Percentiles rank a stretch among this genome's conserved stretches.
Evolutionary conservation across 2,113 vertebrate genomes (phyloP).

Genomic region (Chloebia gouldiae): DNA sequence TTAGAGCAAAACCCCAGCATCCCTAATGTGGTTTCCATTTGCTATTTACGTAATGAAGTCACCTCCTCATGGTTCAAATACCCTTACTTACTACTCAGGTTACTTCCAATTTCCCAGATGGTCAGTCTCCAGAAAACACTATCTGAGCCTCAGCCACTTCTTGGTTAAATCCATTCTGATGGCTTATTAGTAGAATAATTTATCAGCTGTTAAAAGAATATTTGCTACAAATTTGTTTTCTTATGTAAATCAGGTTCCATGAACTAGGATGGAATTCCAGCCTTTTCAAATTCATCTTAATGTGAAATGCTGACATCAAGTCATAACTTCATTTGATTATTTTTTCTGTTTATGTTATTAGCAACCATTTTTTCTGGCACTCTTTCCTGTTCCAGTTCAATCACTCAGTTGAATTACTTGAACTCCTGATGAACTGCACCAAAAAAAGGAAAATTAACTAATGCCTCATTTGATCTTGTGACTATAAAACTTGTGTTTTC

Average conservation of each 20-base stretch:
- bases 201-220: neutral
- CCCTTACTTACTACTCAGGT: neutral
- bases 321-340: constrained; percentile 49
- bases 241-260: neutral
- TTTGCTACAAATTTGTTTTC: neutral
- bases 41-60: neutral
- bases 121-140: neutral
- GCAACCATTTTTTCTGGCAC: constrained; percentile 55
- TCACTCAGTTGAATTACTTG: constrained; percentile 63
- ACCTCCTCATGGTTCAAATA: neutral
- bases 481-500: constrained; percentile 66
- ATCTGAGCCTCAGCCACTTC: neutral
- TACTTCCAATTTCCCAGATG: neutral
- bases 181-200: constrained; percentile 39
- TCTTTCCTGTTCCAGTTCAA: constrained; percentile 59
- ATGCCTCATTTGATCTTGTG: constrained; percentile 69
- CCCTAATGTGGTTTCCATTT: neutral
- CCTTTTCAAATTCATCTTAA: constrained; percentile 34
- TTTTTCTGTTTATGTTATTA: constrained; percentile 62
- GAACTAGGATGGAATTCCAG: constrained; percentile 17
- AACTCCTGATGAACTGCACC: constrained; percentile 63
- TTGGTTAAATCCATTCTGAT: constrained; percentile 2
- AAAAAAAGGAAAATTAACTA: constrained; percentile 65
- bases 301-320: constrained; percentile 47
- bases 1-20: neutral